phyloP scores from a whole-genome alignment of 2,888 invertebrate species.

The Saturnia pavonia region DNA sequence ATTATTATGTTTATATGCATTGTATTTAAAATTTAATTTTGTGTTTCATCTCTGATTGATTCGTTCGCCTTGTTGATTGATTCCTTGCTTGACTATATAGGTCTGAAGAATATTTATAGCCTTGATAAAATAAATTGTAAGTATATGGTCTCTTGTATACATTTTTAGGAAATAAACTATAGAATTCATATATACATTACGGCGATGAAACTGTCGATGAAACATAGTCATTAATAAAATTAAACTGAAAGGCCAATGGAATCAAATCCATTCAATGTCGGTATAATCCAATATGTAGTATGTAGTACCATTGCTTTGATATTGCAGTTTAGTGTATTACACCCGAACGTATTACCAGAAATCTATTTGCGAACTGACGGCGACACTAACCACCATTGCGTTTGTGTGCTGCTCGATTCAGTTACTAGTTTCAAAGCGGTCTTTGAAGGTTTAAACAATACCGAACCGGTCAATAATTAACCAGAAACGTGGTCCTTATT shows the following conservation, averaged over 20 bases:
- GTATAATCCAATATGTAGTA: not conserved
- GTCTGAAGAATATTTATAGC: too few species aligned
- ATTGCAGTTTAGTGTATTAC: not conserved
- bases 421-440: not conserved
- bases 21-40: too few species aligned
- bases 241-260: not conserved
- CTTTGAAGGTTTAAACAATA: constrained; percentile 5
- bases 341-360: not conserved
- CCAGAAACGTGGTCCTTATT: not conserved
- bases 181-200: too few species aligned
- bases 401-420: not conserved
- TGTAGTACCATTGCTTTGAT: constrained; percentile 6
- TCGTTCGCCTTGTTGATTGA: too few species aligned
- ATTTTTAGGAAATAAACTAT: not conserved
- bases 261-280: not conserved
- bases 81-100: too few species aligned
- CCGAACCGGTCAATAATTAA: not conserved
- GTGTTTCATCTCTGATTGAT: too few species aligned
- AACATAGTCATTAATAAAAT: not conserved
- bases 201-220: not conserved
- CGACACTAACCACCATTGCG: not conserved
- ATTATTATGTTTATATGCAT: too few species aligned
- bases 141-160: too few species aligned
- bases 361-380: constrained; percentile 2
- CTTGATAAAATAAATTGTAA: too few species aligned